Base-by-base conservation (phyloP, 2,797 vertebrate species). In the Chromobotia macracanthus region DNA sequence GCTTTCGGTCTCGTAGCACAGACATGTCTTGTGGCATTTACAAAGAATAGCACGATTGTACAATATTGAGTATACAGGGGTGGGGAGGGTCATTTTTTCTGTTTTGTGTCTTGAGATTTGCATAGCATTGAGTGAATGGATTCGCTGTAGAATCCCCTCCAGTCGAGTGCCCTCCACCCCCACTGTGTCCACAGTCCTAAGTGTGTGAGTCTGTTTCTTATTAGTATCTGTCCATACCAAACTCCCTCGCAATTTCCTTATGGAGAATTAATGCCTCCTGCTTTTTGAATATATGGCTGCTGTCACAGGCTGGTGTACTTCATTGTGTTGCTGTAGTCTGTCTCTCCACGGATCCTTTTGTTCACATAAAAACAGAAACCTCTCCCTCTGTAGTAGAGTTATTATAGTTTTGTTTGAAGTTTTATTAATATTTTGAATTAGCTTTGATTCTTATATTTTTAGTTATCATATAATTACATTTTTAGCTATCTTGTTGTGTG, bases 131-230 rank as follows among this genome's bases (percentile, higher is more conserved):
- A 73, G 61, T 72, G 63, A 67, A 76, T 71, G 25, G 67, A 63
- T 78, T 63, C 70, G 23, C 58, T 76, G 64, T 53, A 77, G 67
- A 80, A 56, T 72, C 67, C 75, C 63, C 46, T 88, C 77, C 83
- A 83, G 86, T 82, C 84, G 80, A 82, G 58, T 87, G 85, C 87
- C 87, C 88, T 90, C 87, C 86, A 88, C 87, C 85, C 71, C 75
- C 48, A 63, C 69, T 63, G 76, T 60, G 23, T 83, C 73, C 76
- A 56, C 67, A 31, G 18, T 35, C 51, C 67, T 77, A 76, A 82
- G 56, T 71, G 61, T 84, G 28, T 44, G 12, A 80, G 63, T 38
- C 82, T 85, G 80, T 77, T 83, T 84, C 77, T 84, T 58, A 83
- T 84, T 85, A 83, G 61, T 78, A 61, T 82, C 73, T 63, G 60